Percentiles rank a stretch among this genome's conserved stretches.
Conservation (phyloP, 2,113 vertebrate species). For the Vanacampus margaritifer region DNA sequence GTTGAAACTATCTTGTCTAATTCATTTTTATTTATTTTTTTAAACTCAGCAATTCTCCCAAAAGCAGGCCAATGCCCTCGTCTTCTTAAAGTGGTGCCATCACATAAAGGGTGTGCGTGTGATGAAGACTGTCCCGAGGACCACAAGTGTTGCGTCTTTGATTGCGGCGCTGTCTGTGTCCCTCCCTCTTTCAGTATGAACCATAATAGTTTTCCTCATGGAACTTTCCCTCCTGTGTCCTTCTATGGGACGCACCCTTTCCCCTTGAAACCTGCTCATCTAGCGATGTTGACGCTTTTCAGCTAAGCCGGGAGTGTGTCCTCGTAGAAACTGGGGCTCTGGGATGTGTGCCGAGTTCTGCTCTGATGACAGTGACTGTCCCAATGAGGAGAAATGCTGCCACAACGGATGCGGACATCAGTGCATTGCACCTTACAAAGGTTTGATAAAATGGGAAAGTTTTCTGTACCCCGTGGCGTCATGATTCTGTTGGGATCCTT, state of each 20-base stretch:
- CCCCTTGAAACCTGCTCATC: background rate
- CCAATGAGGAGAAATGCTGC: constrained; percentile 70
- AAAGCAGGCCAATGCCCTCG: constrained; percentile 60
- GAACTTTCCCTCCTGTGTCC: background rate
- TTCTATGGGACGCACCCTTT: background rate
- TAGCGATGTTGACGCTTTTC: constrained; percentile 6
- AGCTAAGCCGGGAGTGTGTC: constrained; percentile 65
- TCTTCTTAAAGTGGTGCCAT: constrained; percentile 45
- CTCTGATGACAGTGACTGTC: constrained; percentile 65
- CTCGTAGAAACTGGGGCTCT: constrained; percentile 29
- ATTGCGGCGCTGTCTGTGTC: constrained; percentile 62
- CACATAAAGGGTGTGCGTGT: constrained; percentile 48
- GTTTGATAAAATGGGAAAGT: constrained; percentile 31
- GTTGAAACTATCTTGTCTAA: background rate
- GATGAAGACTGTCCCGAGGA: constrained; percentile 56
- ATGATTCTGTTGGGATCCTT: background rate
- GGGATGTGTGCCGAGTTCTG: constrained; percentile 69
- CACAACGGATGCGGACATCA: constrained; percentile 71
- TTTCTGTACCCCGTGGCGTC: background rate
- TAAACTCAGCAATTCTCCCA: constrained; percentile 14
- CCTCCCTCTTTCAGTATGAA: constrained; percentile 62
- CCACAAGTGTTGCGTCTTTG: constrained; percentile 63
- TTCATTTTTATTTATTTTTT: background rate
- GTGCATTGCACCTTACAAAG: constrained; percentile 66
- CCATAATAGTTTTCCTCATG: background rate